Conservation (phyloP, 2,113 vertebrate species). For the Otocyon megalotis region DNA sequence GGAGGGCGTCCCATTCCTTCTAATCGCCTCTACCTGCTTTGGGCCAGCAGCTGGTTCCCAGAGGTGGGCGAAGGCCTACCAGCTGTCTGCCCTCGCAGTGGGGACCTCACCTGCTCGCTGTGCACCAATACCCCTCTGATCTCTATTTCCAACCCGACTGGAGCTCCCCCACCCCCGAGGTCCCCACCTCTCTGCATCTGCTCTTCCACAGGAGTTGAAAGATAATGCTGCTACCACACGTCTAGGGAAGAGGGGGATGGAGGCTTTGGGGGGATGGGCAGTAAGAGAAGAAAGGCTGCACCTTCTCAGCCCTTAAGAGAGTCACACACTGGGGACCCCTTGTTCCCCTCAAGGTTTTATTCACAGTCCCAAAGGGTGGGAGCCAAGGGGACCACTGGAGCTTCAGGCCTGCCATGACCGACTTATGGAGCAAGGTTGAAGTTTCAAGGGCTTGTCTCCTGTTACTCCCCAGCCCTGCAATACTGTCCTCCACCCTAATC, state of each 20-base stretch:
- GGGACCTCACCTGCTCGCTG: neutral
- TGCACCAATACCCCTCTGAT: neutral
- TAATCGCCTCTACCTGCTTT: neutral
- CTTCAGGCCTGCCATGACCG: fast-evolving
- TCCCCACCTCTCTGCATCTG: neutral
- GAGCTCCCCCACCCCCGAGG: neutral
- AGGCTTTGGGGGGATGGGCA: neutral
- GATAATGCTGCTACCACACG: neutral
- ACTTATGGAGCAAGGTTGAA: neutral
- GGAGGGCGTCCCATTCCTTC: neutral
- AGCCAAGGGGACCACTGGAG: neutral
- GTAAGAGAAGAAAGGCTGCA: neutral
- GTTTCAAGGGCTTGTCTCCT: neutral
- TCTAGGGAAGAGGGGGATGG: neutral
- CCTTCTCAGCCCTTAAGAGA: neutral
- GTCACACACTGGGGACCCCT: neutral
- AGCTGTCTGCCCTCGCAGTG: neutral
- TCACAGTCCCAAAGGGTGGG: neutral
- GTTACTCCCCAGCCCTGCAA: neutral
- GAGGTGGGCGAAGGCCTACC: neutral
- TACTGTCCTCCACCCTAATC: too few relatives aligned
- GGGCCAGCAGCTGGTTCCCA: neutral
- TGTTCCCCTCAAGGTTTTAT: neutral
- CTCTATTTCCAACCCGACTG: neutral
- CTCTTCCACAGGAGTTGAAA: neutral